phyloP scores from a whole-genome alignment of 2,113 vertebrate genomes.

The Ochotona princeps region DNA sequence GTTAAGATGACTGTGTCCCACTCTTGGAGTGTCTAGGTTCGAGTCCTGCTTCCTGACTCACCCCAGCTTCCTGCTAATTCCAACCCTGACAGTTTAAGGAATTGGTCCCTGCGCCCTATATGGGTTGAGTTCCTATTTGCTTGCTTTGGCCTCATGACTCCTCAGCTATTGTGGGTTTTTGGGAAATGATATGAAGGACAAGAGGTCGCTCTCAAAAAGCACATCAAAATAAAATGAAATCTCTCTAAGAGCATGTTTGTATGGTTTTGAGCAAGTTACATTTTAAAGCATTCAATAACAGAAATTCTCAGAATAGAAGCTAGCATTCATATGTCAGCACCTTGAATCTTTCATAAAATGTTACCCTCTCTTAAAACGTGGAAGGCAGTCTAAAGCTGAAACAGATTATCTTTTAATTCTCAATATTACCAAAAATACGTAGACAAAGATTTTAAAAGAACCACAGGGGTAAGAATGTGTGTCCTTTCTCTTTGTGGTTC shows the following conservation, averaged over 20 bases:
- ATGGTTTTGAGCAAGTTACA: neutral
- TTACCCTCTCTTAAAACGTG: neutral
- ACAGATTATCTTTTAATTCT: neutral
- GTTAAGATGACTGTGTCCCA: too few species aligned
- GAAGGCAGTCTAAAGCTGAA: constrained; percentile 48
- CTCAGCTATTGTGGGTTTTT: too few species aligned
- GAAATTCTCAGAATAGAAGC: constrained; percentile 28
- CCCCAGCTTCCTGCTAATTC: too few species aligned
- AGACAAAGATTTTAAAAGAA: constrained; percentile 28
- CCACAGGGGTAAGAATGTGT: neutral
- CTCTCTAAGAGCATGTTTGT: neutral
- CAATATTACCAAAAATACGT: constrained; percentile 32
- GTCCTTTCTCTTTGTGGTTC: constrained; percentile 15
- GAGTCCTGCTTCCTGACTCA: too few species aligned
- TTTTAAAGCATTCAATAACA: neutral
- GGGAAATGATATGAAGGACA: too few species aligned
- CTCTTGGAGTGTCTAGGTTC: too few species aligned
- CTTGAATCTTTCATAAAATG: neutral
- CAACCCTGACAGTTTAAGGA: too few species aligned
- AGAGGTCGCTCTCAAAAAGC: too few species aligned
- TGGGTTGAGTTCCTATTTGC: too few species aligned
- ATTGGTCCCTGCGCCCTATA: too few species aligned
- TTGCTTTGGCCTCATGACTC: too few species aligned
- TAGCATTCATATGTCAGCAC: neutral
- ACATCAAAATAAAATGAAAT: too few species aligned